A percentile compares a stretch with the other conserved stretches of the same genome.
phyloP scores from a whole-genome alignment of 1,140 invertebrate species.

The Sarcophaga bullata region DNA sequence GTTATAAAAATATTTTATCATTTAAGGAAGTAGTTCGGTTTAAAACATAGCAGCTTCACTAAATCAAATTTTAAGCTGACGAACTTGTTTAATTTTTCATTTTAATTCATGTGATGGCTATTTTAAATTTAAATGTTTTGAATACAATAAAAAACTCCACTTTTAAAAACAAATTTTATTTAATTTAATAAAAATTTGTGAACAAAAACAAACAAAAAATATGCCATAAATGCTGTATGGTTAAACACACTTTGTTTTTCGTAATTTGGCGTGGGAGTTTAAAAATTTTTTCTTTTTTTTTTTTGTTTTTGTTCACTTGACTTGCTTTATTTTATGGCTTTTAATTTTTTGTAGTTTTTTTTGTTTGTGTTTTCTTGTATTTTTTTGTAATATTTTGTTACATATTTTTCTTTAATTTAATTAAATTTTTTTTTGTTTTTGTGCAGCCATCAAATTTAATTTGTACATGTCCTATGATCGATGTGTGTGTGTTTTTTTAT shows the following conservation, averaged over 20 bases:
- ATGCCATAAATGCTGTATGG: not conserved
- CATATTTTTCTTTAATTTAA: not conserved
- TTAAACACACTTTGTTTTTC: not conserved
- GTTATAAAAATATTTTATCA: not conserved
- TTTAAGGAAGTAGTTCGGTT: not conserved
- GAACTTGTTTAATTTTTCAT: constrained; percentile 3
- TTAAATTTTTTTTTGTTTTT: too few species aligned
- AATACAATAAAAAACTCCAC: too few species aligned
- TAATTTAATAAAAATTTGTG: not conserved
- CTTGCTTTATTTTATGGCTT: not conserved
- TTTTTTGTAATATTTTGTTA: not conserved
- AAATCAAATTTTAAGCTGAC: not conserved
- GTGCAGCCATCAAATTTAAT: not conserved
- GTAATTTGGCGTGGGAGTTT: not conserved
- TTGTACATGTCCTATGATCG: not conserved
- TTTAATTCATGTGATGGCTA: not conserved
- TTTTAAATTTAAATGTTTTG: too few species aligned
- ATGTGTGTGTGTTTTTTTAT: not conserved
- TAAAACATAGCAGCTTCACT: not conserved
- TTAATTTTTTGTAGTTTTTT: not conserved
- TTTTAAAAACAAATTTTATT: not conserved
- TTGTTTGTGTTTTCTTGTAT: not conserved
- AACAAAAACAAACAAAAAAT: not conserved
- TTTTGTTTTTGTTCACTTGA: not conserved
- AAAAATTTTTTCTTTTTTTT: not conserved